A percentile compares a stretch with the other conserved stretches of the same genome.
These are phyloP conservation scores for Notechis scutatus DNA, from an alignment of 2,113 vertebrate genomes.

Conservation along the genomic window DNA sequence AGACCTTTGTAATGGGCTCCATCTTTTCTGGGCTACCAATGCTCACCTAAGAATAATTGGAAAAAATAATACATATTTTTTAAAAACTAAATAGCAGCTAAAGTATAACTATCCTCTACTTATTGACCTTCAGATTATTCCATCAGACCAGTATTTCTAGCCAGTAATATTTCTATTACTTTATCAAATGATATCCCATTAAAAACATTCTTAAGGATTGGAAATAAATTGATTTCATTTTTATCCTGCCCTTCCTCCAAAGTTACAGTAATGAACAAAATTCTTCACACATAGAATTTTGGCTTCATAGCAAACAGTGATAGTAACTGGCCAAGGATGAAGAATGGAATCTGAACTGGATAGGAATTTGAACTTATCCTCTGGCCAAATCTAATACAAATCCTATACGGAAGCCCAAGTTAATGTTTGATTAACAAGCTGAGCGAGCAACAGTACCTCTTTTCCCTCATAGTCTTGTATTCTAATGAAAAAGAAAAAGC, in stretches of 20 bases:
- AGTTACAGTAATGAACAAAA: background rate
- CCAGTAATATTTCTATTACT: background rate
- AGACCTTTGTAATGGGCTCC: slow-evolving; percentile 99
- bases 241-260: background rate
- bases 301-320: background rate
- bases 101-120: background rate
- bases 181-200: background rate
- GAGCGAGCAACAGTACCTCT: background rate
- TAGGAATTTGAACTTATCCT: background rate
- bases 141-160: background rate
- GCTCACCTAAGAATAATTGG: slow-evolving; percentile 80
- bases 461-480: background rate
- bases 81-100: background rate
- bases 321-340: background rate
- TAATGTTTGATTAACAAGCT: background rate
- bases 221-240: background rate
- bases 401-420: background rate
- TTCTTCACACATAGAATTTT: background rate
- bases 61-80: background rate
- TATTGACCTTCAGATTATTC: background rate
- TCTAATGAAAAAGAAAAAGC: background rate
- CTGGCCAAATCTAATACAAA: background rate
- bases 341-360: background rate
- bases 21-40: slow-evolving; percentile 98
- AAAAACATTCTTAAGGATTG: background rate